Percentiles rank a stretch among this genome's conserved stretches.
phyloP scores from a whole-genome alignment of 2,797 vertebrate genomes.

The Epinephelus coioides region DNA sequence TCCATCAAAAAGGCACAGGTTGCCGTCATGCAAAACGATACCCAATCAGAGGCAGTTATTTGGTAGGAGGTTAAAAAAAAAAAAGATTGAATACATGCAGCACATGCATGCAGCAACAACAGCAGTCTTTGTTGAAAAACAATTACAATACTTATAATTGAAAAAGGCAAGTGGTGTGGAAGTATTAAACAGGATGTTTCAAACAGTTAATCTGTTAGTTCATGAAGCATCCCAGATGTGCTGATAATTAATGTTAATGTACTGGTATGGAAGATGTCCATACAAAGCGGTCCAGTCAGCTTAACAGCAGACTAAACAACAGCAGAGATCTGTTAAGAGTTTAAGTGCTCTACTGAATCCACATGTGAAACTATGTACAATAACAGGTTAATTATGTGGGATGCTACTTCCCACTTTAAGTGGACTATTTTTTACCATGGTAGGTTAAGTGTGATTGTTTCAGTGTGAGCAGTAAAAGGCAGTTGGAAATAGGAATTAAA shows the following conservation, averaged over 20 bases:
- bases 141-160: not conserved
- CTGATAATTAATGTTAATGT: conserved; percentile 2
- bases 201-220: not conserved
- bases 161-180: conserved; percentile 5
- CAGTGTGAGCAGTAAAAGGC: not conserved
- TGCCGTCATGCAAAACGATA: conserved; percentile 67
- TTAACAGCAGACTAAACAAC: conserved; percentile 12
- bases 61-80: conserved; percentile 12
- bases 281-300: not conserved
- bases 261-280: not conserved
- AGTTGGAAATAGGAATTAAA: no score
- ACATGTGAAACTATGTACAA: not conserved
- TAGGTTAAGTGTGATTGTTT: not conserved
- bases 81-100: conserved; percentile 25
- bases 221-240: conserved; percentile 20
- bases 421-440: no score
- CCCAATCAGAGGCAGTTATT: conserved; percentile 57
- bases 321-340: not conserved
- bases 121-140: conserved; percentile 25
- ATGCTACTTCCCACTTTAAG: not conserved
- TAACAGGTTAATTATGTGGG: not conserved
- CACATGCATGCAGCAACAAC: conserved; percentile 15
- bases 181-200: conserved; percentile 13
- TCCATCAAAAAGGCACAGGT: conserved; percentile 76
- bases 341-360: not conserved